Conservation (phyloP, 1,140 invertebrate species). For the Chymomyza costata region DNA sequence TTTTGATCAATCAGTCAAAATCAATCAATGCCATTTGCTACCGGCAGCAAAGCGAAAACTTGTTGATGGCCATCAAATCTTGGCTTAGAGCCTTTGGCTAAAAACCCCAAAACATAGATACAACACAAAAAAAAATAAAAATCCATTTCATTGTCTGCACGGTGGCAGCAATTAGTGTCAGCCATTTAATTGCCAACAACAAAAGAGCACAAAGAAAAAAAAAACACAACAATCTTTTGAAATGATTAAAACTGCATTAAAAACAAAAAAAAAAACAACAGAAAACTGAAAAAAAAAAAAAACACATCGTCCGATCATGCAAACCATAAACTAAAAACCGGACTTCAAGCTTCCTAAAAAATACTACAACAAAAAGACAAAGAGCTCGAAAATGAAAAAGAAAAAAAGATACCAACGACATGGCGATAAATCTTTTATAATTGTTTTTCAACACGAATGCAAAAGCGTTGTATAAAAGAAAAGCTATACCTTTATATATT, state of each 20-base stretch:
- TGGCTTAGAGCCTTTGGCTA: too few species aligned
- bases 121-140: neutral
- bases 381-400: too few species aligned
- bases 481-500: too few species aligned
- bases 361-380: conserved; percentile 6
- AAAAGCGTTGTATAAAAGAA: too few species aligned
- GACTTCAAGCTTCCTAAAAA: too few species aligned
- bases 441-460: conserved; percentile 17
- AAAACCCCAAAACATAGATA: conserved; percentile 21
- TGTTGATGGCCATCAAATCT: conserved; percentile 27
- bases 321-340: too few species aligned
- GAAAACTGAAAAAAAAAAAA: conserved; percentile 18
- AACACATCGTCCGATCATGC: neutral
- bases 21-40: conserved; percentile 47
- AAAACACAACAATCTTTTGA: too few species aligned
- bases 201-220: conserved; percentile 40
- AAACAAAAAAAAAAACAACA: conserved; percentile 3
- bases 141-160: conserved; percentile 27
- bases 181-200: conserved; percentile 49
- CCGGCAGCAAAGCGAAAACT: conserved; percentile 9
- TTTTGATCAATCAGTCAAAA: conserved; percentile 49
- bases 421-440: conserved; percentile 34
- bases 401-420: conserved; percentile 14
- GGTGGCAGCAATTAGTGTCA: conserved; percentile 66
- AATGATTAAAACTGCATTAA: conserved; percentile 47